phyloP scores from a whole-genome alignment of 2,888 invertebrate genomes.

The Octodonta nipae region DNA sequence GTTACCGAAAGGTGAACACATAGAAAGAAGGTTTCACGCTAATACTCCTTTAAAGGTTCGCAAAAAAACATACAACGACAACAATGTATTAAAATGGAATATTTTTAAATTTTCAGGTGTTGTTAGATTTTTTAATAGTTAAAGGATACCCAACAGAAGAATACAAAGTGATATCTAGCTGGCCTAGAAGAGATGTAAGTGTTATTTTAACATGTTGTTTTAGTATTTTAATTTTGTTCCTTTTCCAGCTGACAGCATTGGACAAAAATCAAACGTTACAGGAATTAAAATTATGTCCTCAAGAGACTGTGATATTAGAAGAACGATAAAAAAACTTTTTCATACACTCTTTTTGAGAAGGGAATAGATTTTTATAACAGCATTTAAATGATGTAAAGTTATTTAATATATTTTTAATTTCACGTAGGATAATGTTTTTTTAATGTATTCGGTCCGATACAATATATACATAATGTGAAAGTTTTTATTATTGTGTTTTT shows the following conservation, averaged over 20 bases:
- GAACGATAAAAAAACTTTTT: conserved; percentile 74
- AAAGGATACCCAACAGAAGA: conserved; percentile 77
- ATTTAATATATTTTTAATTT: conserved; percentile 18
- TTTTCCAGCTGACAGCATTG: conserved; percentile 57
- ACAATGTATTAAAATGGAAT: neutral
- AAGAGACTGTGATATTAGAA: conserved; percentile 89
- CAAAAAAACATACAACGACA: conserved; percentile 2
- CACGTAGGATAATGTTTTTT: conserved; percentile 16
- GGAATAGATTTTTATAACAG: conserved; percentile 21
- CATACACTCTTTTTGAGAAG: conserved; percentile 16
- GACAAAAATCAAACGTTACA: conserved; percentile 62
- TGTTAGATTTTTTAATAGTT: conserved; percentile 77
- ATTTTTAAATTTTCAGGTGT: conserved; percentile 51
- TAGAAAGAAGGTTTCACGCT: conserved; percentile 64
- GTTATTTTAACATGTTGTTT: conserved; percentile 6
- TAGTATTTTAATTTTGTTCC: neutral
- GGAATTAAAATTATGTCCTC: conserved; percentile 75
- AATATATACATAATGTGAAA: no score
- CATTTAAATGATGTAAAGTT: conserved; percentile 21
- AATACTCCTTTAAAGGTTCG: conserved; percentile 44
- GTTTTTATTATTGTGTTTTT: no score
- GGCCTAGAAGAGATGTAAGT: conserved; percentile 91
- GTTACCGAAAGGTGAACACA: conserved; percentile 60
- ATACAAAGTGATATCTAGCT: conserved; percentile 84
- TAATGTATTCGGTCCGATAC: no score